Conservation (phyloP, 1,140 invertebrate genomes). For the Saccostrea glomerata region DNA sequence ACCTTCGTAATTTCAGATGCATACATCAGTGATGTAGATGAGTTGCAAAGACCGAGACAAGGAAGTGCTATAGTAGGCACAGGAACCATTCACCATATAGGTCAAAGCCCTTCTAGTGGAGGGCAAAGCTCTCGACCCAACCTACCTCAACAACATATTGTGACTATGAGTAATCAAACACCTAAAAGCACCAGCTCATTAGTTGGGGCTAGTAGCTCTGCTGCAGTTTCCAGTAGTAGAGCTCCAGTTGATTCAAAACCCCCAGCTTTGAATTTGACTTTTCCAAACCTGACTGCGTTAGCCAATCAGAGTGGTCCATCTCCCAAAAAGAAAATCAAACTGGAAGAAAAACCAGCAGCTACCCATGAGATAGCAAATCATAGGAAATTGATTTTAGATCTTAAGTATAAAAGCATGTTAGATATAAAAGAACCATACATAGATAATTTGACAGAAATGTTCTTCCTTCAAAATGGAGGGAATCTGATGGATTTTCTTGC, state of each 20-base stretch:
- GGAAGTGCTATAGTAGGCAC: slow-evolving; percentile 54
- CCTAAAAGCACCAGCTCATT: slow-evolving; percentile 17
- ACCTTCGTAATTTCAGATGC: slow-evolving; percentile 2
- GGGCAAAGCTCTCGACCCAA: slow-evolving; percentile 66
- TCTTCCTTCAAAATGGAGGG: slow-evolving; percentile 90
- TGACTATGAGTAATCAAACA: slow-evolving; percentile 57
- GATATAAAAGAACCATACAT: slow-evolving; percentile 83
- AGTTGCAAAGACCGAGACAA: slow-evolving; percentile 40
- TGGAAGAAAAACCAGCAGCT: slow-evolving; percentile 75
- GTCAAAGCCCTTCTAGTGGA: slow-evolving; percentile 68
- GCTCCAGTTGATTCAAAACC: slow-evolving; percentile 52
- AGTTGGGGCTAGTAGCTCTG: slow-evolving; percentile 33
- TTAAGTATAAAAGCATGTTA: slow-evolving; percentile 70
- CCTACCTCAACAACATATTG: slow-evolving; percentile 60
- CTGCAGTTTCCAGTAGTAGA: slow-evolving; percentile 45
- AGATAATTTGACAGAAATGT: slow-evolving; percentile 90
- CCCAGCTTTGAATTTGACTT: slow-evolving; percentile 47
- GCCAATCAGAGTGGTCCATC: slow-evolving; percentile 65
- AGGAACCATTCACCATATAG: slow-evolving; percentile 74
- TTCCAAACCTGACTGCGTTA: slow-evolving; percentile 56
- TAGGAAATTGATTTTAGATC: slow-evolving; percentile 71
- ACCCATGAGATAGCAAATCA: slow-evolving; percentile 71
- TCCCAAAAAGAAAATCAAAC: slow-evolving; percentile 76
- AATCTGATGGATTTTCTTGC: slow-evolving; percentile 91
- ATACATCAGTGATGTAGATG: slow-evolving; percentile 13